Evolutionary conservation across 2,888 invertebrate species (phyloP).

Genomic region (Craniophora ligustri): DNA sequence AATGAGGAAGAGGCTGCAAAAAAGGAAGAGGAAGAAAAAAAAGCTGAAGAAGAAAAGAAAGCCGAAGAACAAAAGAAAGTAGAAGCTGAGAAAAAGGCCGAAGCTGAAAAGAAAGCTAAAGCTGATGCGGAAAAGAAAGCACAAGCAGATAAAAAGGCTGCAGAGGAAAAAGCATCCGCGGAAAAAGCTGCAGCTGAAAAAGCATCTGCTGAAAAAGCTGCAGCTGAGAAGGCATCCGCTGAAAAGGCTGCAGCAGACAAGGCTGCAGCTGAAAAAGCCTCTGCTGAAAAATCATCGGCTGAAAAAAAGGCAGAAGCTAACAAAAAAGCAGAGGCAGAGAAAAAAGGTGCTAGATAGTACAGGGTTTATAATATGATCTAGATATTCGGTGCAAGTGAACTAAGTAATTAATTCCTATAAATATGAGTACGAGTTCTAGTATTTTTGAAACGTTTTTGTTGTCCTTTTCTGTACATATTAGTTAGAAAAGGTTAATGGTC

Average conservation of each 20-base stretch:
- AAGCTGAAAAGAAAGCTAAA: slow-evolving; percentile 14
- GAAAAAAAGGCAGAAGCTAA: slow-evolving; percentile 14
- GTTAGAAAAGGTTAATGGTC: slow-evolving; percentile 30
- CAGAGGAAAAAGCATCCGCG: slow-evolving; percentile 9
- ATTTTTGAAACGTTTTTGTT: slow-evolving; percentile 41
- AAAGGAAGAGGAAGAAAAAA: slow-evolving; percentile 29
- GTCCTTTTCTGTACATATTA: slow-evolving; percentile 54
- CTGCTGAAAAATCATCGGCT: too few species aligned
- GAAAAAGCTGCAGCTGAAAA: slow-evolving; percentile 28
- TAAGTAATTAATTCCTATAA: slow-evolving; percentile 49
- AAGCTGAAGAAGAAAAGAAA: slow-evolving; percentile 28
- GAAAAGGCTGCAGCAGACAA: slow-evolving; percentile 43
- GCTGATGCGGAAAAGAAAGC: slow-evolving; percentile 22
- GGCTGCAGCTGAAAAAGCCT: slow-evolving; percentile 3
- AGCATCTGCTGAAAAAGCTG: slow-evolving; percentile 1
- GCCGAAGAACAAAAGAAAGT: slow-evolving; percentile 16
- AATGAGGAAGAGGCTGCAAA: slow-evolving; percentile 23
- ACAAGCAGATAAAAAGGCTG: slow-evolving; percentile 26
- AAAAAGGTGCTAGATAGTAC: slow-evolving; percentile 82
- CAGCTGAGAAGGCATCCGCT: slow-evolving; percentile 28
- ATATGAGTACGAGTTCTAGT: slow-evolving; percentile 50
- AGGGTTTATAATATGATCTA: slow-evolving; percentile 57
- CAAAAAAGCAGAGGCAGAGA: slow-evolving; percentile 35
- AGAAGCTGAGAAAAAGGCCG: slow-evolving; percentile 16
- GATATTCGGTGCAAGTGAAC: slow-evolving; percentile 45